phyloP scores from a whole-genome alignment of 2,113 vertebrate species.

The Cyanocitta stelleri region DNA sequence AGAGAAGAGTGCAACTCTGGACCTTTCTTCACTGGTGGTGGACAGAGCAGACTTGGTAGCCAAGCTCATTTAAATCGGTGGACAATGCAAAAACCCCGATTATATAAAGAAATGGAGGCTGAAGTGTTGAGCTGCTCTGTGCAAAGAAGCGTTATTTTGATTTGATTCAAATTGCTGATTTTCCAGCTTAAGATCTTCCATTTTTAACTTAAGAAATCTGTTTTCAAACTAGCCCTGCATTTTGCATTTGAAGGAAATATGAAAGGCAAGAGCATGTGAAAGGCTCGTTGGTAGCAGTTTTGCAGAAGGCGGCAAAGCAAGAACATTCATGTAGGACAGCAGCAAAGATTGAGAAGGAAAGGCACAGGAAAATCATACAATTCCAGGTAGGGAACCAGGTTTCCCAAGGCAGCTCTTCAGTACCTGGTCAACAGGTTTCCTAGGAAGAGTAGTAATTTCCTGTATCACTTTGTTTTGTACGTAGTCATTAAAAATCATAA shows the following conservation, averaged over 20 bases:
- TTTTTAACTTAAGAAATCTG: slow-evolving; percentile 33
- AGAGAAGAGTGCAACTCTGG: neutral
- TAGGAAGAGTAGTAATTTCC: slow-evolving; percentile 27
- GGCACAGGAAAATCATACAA: neutral
- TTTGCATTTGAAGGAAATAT: slow-evolving; percentile 2
- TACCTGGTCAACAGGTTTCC: slow-evolving; percentile 60
- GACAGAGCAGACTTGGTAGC: neutral
- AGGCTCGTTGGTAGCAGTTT: neutral
- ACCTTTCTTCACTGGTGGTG: neutral
- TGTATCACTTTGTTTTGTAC: neutral
- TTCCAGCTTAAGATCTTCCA: neutral
- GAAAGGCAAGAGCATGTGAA: neutral
- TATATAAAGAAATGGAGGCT: neutral
- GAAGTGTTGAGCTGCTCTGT: slow-evolving; percentile 16
- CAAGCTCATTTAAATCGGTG: neutral
- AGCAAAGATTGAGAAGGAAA: neutral
- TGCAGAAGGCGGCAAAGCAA: neutral
- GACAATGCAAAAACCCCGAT: neutral
- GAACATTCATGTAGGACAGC: neutral
- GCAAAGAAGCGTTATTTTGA: slow-evolving; percentile 39
- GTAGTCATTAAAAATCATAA: neutral
- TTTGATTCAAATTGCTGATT: slow-evolving; percentile 53
- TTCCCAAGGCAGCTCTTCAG: neutral
- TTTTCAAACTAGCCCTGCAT: neutral
- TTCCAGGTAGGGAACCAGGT: neutral